Evolutionary conservation across 2,113 vertebrate species (phyloP).

Genomic region (Triplophysa tibetana): DNA sequence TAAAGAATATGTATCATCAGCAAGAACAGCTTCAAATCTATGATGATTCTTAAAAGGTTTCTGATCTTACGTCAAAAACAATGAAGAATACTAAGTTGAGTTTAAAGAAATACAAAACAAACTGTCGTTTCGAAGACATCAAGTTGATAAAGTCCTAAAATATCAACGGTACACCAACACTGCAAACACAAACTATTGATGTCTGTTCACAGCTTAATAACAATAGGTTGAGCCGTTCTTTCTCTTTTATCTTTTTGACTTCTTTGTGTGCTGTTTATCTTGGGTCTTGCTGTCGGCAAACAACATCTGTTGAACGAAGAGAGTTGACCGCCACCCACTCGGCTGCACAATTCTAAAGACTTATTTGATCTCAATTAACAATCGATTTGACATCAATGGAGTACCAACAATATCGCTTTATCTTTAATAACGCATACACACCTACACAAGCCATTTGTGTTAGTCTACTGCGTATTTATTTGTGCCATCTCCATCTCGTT

Average conservation of each 20-base stretch:
- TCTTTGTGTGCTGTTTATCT: constrained; percentile 59
- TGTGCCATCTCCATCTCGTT: no score
- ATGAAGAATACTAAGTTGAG: no score
- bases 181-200: constrained; percentile 14
- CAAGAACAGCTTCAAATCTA: no score
- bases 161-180: background rate
- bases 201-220: constrained; percentile 59
- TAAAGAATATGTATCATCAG: no score
- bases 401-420: constrained; percentile 28
- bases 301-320: constrained; percentile 52
- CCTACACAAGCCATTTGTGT: background rate
- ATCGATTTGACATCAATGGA: constrained; percentile 71
- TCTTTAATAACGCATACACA: background rate
- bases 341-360: constrained; percentile 39
- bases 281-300: constrained; percentile 50
- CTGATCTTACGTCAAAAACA: no score
- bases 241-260: constrained; percentile 56
- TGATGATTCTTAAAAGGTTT: background rate
- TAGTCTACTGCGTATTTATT: background rate
- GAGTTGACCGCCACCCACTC: constrained; percentile 40
- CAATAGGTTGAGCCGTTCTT: constrained; percentile 60
- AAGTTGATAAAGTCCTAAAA: background rate
- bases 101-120: background rate
- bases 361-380: constrained; percentile 37
- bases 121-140: background rate